Percentiles rank a stretch among this genome's conserved stretches.
phyloP scores from a whole-genome alignment of 2,113 vertebrate species.

The Bujurquina vittata region DNA sequence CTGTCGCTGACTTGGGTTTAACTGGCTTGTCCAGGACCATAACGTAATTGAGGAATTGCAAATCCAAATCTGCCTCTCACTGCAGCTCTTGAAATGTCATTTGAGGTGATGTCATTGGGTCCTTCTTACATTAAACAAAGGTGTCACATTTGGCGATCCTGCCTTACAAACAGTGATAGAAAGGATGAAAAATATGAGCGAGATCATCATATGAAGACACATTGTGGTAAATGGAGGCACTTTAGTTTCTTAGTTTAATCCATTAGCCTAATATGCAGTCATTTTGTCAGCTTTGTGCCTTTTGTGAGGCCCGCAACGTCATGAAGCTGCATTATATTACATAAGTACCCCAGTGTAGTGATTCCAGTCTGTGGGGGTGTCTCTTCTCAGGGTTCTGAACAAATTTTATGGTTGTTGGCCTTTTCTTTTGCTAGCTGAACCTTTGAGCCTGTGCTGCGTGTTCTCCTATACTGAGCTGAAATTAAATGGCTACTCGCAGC shows the following conservation, averaged over 20 bases:
- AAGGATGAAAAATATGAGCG: background rate
- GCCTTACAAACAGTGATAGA: background rate
- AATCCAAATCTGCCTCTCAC: background rate
- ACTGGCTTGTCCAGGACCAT: conserved; percentile 17
- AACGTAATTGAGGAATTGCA: background rate
- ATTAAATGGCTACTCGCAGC: background rate
- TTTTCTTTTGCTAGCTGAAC: background rate
- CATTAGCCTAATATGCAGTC: conserved; percentile 3
- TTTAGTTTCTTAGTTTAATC: background rate
- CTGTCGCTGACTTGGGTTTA: conserved; percentile 7
- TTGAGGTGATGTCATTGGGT: background rate
- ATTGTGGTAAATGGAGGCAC: background rate
- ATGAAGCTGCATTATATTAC: background rate
- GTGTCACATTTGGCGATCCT: background rate
- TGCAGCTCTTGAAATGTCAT: background rate
- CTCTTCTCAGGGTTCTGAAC: background rate
- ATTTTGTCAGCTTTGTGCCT: background rate
- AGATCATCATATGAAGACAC: background rate
- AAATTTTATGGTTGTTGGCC: background rate
- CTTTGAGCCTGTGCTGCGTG: background rate
- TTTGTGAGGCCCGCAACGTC: background rate
- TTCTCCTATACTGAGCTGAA: background rate
- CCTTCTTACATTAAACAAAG: background rate
- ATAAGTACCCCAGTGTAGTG: background rate
- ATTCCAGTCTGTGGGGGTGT: background rate